Evolutionary conservation across 2,797 vertebrate species (phyloP).

Genomic region (Notolepis coatsorum): DNA sequence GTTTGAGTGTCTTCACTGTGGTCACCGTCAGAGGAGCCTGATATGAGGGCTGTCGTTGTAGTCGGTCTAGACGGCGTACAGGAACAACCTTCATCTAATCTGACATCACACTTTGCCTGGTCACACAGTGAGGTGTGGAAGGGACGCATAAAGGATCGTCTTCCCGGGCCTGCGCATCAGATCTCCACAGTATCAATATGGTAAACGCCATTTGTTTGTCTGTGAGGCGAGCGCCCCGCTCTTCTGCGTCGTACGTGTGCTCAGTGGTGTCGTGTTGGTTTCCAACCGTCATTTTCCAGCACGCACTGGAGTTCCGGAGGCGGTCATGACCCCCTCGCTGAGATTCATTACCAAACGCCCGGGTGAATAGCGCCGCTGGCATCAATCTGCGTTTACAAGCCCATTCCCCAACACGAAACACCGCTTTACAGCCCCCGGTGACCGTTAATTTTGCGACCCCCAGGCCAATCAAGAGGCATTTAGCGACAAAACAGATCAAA

Average conservation of each 20-base stretch:
- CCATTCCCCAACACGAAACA: constrained; percentile 83
- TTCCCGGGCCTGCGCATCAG: not conserved
- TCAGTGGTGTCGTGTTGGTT: not conserved
- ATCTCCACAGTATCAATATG: not conserved
- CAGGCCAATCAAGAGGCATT: constrained; percentile 88
- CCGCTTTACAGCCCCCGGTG: constrained; percentile 86
- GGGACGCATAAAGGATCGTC: not conserved
- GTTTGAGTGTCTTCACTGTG: constrained; percentile 1
- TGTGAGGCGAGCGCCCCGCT: not conserved
- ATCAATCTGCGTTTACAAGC: constrained; percentile 87
- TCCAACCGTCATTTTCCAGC: not conserved
- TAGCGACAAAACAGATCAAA: constrained; percentile 85
- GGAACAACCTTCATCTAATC: not conserved
- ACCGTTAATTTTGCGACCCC: constrained; percentile 86
- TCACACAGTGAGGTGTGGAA: not conserved
- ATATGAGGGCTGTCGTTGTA: not conserved
- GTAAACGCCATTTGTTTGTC: not conserved
- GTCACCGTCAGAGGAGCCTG: constrained; percentile 5
- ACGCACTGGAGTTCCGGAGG: not conserved
- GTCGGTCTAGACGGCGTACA: not conserved
- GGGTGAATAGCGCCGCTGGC: constrained; percentile 32
- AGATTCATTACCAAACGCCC: constrained; percentile 64
- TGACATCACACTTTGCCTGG: not conserved
- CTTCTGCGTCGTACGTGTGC: not conserved
- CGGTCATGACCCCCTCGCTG: constrained; percentile 55